Conservation (phyloP, 2,113 vertebrate genomes). For the Ceyx margarethae region DNA sequence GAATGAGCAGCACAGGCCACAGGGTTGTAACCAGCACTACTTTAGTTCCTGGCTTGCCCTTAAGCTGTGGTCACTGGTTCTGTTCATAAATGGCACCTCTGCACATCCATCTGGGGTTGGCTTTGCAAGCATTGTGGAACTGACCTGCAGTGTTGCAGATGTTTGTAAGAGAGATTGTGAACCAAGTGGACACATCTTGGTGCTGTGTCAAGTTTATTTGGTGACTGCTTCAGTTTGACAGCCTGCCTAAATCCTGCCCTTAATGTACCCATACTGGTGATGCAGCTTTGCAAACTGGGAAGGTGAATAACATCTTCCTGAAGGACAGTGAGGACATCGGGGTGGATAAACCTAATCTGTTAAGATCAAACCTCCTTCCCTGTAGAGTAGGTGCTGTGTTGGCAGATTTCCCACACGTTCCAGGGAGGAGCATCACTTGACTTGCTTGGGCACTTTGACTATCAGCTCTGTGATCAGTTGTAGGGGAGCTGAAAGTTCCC, state of each 20-base stretch:
- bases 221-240: not conserved
- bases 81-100: not conserved
- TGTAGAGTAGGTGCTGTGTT: not conserved
- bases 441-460: not conserved
- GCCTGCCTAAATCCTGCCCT: not conserved
- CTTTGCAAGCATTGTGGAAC: not conserved
- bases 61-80: not conserved
- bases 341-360: not conserved
- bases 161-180: not conserved
- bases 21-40: not conserved
- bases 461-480: not conserved
- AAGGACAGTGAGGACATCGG: not conserved
- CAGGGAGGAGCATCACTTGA: not conserved
- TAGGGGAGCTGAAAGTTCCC: not conserved
- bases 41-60: not conserved
- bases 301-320: not conserved
- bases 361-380: slow-evolving; percentile 35
- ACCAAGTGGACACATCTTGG: not conserved
- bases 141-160: not conserved
- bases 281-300: not conserved
- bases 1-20: not conserved
- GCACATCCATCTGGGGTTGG: not conserved
- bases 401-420: not conserved
- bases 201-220: not conserved
- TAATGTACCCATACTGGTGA: not conserved